Conservation (phyloP, 2,113 vertebrate species). For the Scomber colias region DNA sequence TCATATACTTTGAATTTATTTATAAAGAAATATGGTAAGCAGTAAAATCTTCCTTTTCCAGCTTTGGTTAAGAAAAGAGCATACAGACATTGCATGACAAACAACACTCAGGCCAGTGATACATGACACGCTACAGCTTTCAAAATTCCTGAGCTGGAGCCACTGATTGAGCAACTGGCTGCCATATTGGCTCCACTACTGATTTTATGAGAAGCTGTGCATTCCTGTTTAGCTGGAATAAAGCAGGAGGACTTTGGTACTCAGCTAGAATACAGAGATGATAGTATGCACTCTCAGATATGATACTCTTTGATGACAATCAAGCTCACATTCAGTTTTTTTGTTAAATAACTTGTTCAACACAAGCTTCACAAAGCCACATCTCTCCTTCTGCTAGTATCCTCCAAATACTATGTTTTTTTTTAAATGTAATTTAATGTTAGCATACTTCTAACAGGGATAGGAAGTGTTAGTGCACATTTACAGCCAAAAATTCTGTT, state of each 20-base stretch:
- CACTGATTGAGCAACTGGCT: background rate
- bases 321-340: background rate
- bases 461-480: background rate
- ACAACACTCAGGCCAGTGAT: background rate
- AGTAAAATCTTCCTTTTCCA: slow-evolving; percentile 7
- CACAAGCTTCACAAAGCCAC: background rate
- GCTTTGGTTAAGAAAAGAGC: background rate
- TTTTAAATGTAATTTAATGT: background rate
- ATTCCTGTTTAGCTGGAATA: slow-evolving; percentile 2
- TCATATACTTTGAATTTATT: slow-evolving; percentile 50
- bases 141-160: background rate
- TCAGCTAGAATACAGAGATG: background rate
- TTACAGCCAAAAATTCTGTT: slow-evolving; percentile 3
- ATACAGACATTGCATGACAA: slow-evolving; percentile 9
- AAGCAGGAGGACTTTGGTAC: background rate
- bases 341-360: background rate
- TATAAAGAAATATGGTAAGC: slow-evolving; percentile 37
- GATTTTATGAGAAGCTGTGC: slow-evolving; percentile 2
- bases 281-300: background rate
- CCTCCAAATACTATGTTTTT: background rate
- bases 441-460: background rate
- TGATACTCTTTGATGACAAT: background rate
- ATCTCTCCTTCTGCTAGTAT: background rate
- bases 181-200: background rate
- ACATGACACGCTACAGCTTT: background rate